phyloP scores from a whole-genome alignment of 2,113 vertebrate species.

The Pycnonotus jocosus region DNA sequence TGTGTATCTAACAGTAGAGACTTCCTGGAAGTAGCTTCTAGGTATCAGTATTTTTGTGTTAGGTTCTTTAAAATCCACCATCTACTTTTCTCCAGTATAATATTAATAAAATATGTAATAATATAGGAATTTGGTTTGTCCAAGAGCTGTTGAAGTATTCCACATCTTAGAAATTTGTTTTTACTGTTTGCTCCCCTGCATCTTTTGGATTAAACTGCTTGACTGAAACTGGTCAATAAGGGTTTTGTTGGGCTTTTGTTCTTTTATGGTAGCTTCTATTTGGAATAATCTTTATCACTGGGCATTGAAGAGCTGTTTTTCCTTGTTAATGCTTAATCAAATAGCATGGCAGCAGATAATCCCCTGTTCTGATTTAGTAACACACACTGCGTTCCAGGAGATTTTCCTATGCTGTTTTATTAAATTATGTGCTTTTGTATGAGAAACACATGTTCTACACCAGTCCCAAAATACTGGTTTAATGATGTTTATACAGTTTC shows the following conservation, averaged over 20 bases:
- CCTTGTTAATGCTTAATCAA: background rate
- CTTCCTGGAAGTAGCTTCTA: background rate
- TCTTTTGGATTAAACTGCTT: background rate
- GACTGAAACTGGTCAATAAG: background rate
- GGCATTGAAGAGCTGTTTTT: background rate
- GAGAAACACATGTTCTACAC: background rate
- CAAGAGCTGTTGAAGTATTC: background rate
- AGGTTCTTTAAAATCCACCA: background rate
- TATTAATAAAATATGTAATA: background rate
- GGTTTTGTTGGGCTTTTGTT: background rate
- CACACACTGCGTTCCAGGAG: accelerated
- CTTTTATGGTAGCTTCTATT: background rate
- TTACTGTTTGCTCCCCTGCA: background rate
- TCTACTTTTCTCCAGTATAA: background rate
- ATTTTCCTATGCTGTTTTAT: background rate
- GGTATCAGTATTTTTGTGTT: background rate
- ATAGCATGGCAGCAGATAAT: background rate
- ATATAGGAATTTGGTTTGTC: background rate
- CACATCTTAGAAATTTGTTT: background rate
- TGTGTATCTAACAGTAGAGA: background rate
- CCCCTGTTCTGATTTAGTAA: background rate
- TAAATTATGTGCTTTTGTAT: background rate
- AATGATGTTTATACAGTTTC: background rate
- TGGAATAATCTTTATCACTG: background rate
- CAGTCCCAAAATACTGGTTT: background rate